Evolutionary conservation across 2,113 vertebrate species (phyloP), one percentile per base, ranked within the genome.

Genomic region (Psittacula cyanocephala): DNA sequence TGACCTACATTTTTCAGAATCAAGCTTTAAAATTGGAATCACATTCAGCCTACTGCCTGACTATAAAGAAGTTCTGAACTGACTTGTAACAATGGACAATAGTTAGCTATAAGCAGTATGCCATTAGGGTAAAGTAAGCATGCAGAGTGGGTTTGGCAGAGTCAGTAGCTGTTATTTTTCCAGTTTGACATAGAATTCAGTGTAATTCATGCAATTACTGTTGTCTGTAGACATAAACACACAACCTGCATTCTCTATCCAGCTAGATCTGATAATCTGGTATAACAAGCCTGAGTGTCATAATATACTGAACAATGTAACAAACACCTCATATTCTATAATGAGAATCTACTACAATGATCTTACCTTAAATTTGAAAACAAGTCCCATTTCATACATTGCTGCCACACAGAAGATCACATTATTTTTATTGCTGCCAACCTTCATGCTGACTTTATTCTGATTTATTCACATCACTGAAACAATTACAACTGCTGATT

Each of bases 361-460:
- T 85, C 43, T 79, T 87, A 55, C 53, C 44, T 74, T 60, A 88
- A 94, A 78, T 55, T 7, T 71, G 78, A 62, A 75, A 64, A 69
- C 46, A 84, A 80, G 23, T n/a, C 31, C 55, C 47, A 55, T 55
- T 68, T 65, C 37, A 71, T 63, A 69, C 35, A 39, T 47, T 81
- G 59, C 62, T 37, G 6, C 6, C n/a, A 44, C 95, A 72, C 27
- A 63, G 82, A 92, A 91, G 29, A 44, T 67, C 59, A 35, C 19
- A 12, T 88, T 87, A 72, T 91, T 96, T 92, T 77, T 62, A 53
- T 88, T 91, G 77, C 86, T 89, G 52, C 52, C 84, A 93, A 47
- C 6, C 74, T 60, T 92, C 80, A 57, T 13, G 6, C 13, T 59
- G 64, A 83, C 91, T 88, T 90, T 81, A 59, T 88, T 33, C 64